These are phyloP conservation scores for Ephydatia muelleri DNA, from an alignment of 37 sponge, comb jelly and placozoan species.

Conservation along the genomic window DNA sequence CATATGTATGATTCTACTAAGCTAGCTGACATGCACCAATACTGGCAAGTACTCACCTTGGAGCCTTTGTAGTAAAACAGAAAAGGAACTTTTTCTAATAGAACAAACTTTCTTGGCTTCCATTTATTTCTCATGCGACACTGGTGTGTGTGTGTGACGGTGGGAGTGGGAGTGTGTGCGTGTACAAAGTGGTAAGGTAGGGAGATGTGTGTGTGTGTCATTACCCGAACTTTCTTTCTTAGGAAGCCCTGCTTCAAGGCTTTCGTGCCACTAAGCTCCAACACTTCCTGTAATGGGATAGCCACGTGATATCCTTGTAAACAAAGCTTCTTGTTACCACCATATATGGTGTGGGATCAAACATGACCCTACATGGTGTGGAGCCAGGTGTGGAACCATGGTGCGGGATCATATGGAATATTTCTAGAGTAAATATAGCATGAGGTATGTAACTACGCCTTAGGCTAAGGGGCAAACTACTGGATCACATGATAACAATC, in stretches of 20 bases:
- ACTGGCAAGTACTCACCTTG: slow-evolving; percentile 24
- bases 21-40: background rate
- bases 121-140: slow-evolving; percentile 40
- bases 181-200: no score
- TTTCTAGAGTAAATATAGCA: slow-evolving; percentile 16
- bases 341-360: background rate
- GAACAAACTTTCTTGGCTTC: slow-evolving; percentile 70
- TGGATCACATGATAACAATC: no score
- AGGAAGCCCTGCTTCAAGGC: slow-evolving; percentile 74
- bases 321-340: background rate
- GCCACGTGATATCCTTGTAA: slow-evolving; percentile 4
- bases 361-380: no score
- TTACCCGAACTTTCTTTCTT: slow-evolving; percentile 45
- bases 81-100: slow-evolving; percentile 34
- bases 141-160: background rate
- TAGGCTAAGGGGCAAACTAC: no score
- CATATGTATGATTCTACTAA: background rate
- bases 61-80: slow-evolving; percentile 55
- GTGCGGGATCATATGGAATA: slow-evolving; percentile 24
- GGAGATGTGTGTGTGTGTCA: background rate
- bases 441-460: no score
- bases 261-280: background rate
- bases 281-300: background rate
- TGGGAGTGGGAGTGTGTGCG: background rate
- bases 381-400: no score